Base-by-base conservation (phyloP, 2,888 invertebrate species). In the Phaedon cochleariae region DNA sequence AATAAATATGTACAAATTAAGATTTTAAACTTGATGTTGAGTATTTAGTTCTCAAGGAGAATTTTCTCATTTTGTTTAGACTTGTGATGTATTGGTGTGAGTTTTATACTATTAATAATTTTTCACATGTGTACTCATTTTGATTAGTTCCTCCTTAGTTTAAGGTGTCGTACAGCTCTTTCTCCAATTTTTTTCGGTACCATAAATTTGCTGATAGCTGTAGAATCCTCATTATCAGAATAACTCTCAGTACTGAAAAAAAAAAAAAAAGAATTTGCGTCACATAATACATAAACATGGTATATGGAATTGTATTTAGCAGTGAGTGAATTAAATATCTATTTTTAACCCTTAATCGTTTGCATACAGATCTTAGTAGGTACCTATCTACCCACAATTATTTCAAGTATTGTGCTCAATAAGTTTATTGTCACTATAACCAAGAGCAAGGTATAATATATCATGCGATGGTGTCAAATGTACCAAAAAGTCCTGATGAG, bases 171-270 rank as follows among this genome's bases (percentile, higher is more conserved):
- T 76, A 75, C 7, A 81, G 68, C 69, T 80, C 80, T 53, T 78
- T 77, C 62, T 78, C 76, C 49, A 81, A 58, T 69, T 78, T 79
- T 60, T 76, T 77, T 62, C 79, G 73, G 64, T 79, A 80, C 81
- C 81, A 81, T 57, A 81, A 72, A 60, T 79, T 77, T 15, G 79
- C 70, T 0, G 79, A 75, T 12, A 81, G 64, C 53, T 80, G 78
- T 5, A 77, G 70, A 5, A 79, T 74, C 65, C 78, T 71, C 15
- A 79, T n/a, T 17, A 77, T 78, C 18, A 80, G 70, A 5, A 80
- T 61, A 9, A 75, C 62, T 60, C 78, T 73, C 31, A 79, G 64
- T 10, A 76, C 79, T 78, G 61, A 65, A 77, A 77, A 62, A 5
- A 26, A 22, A 37, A 31, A 34, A n/a, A 34, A 15, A 1, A 29